Evolutionary conservation across 2,888 invertebrate genomes (phyloP), one percentile per base, ranked within the genome.

Genomic region (Drosophila multiciliata): DNA sequence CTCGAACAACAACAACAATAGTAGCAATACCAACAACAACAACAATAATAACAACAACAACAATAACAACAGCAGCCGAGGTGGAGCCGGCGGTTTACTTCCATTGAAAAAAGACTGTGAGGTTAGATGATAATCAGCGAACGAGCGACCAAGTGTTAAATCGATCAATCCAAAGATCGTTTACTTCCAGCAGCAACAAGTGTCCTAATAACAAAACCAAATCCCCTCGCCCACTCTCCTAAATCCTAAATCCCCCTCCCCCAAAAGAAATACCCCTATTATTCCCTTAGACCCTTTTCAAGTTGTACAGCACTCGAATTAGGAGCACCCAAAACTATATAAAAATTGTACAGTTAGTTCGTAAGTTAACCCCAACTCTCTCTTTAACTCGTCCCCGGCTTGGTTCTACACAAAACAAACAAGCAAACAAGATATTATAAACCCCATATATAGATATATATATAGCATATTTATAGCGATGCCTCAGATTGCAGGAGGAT

Each of bases 71-170:
- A 75, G 66, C 66, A 79, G 70, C 66, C 66, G 76, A 73, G 70
- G 75, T 68, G 80, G 83, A 62, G 76, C 82, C 73, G 84, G 91
- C 82, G 85, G 89, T 78, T 89, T 93, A 90, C 94, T 95, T 92
- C 94, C 95, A 91, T 94, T 95, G 90, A 96, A 95, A 93, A 96
- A 96, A 95, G 96, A 96, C 94, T 96, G 96, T 94, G 96, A 96
- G 95, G 97, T 97, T 95, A 97, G 97, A 95, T 97, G 97, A 97
- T 97, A 96, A 93, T 92, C 83, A 64, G 74, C 61, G 66, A 74
- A 59, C 66, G 73, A 63, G 70, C 66, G 69, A 62, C 55, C 62
- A 54, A 57, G 54, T 45, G 54, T 54, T 45, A 64, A 50, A 54
- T 59, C 62, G 57, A 53, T 57, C 66, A 26, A 61, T 67, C 57